Evolutionary conservation across 23 tunicate species (phyloP).

Genomic region (Botrylloides violaceus): DNA sequence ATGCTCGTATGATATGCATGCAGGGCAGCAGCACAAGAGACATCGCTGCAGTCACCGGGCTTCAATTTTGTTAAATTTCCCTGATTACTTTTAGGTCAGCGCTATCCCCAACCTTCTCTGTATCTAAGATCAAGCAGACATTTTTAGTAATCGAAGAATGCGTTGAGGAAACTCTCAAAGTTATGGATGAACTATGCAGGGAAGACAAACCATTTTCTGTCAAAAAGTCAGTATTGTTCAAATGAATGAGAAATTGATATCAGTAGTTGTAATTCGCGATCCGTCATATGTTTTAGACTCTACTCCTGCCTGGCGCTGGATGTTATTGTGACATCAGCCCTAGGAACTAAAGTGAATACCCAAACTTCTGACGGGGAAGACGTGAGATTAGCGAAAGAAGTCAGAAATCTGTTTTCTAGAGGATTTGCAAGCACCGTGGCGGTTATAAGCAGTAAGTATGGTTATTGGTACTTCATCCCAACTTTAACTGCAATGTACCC

Average conservation of each 20-base stretch:
- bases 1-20: too few species aligned
- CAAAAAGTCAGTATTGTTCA: background rate
- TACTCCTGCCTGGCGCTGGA: conserved; percentile 8
- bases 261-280: too few species aligned
- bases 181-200: background rate
- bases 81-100: background rate
- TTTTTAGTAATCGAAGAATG: conserved; percentile 4
- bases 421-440: conserved; percentile 8
- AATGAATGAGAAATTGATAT: too few species aligned
- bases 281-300: background rate
- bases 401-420: background rate
- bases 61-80: background rate
- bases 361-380: conserved; percentile 5
- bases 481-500: too few species aligned
- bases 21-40: too few species aligned
- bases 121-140: conserved; percentile 2
- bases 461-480: too few species aligned
- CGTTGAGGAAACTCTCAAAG: background rate
- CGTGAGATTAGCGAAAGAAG: background rate
- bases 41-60: too few species aligned
- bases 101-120: background rate
- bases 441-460: background rate
- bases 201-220: background rate
- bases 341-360: conserved; percentile 3
- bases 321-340: conserved; percentile 3